Conservation (phyloP, 2,888 invertebrate genomes). For the Mellilla xanthometata region DNA sequence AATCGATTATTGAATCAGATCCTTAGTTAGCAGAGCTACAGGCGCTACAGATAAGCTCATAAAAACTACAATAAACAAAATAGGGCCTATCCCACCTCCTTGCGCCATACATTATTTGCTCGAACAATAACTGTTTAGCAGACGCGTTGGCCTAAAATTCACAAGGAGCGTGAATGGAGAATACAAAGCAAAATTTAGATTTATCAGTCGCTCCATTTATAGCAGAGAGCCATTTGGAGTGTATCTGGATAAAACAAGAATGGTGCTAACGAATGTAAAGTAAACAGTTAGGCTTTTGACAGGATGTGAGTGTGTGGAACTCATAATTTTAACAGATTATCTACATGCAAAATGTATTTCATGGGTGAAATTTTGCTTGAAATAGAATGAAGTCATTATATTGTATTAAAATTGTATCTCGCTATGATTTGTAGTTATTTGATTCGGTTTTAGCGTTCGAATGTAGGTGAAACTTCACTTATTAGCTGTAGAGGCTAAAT, state of each 20-base stretch:
- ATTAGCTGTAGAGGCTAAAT: too few species aligned
- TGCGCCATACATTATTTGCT: background rate
- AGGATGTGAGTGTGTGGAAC: background rate
- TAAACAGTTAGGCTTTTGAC: constrained; percentile 20
- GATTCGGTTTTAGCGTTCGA: too few species aligned
- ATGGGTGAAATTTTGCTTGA: too few species aligned
- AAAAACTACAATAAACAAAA: background rate
- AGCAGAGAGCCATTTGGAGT: constrained; percentile 30
- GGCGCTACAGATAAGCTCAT: too few species aligned
- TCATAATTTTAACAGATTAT: too few species aligned
- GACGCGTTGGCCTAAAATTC: constrained; percentile 27
- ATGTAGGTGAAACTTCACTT: too few species aligned
- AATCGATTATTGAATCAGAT: too few species aligned
- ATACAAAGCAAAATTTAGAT: constrained; percentile 37
- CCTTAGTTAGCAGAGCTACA: too few species aligned
- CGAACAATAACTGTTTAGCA: constrained; percentile 4
- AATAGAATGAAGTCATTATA: too few species aligned
- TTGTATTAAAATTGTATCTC: too few species aligned
- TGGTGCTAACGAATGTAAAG: constrained; percentile 40
- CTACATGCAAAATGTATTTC: too few species aligned
- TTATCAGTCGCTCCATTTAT: constrained; percentile 34
- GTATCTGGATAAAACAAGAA: constrained; percentile 38
- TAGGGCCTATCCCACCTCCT: background rate
- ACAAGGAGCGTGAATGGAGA: constrained; percentile 32
- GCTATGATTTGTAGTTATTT: too few species aligned